Conservation (phyloP, 35 echinoderm and acorn worm species). For the Lytechinus pictus region DNA sequence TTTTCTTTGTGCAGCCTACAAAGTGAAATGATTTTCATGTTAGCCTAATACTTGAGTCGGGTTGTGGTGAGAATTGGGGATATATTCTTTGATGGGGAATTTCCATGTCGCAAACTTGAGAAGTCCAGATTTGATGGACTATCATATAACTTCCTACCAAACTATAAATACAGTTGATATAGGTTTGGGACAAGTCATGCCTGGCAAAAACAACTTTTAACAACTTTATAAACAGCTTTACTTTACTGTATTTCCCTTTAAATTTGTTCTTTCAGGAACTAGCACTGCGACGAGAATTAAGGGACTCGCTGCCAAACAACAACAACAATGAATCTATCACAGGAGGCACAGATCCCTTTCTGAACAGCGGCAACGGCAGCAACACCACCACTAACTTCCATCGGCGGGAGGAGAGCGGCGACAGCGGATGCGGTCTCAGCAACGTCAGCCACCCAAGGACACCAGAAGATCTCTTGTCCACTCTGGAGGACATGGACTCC, state of each 20-base stretch:
- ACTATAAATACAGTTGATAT: no score
- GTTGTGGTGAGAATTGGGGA: no score
- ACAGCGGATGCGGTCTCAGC: constrained; percentile 92
- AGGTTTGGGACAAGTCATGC: no score
- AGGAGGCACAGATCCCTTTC: constrained; percentile 77
- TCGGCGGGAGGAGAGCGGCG: constrained; percentile 81
- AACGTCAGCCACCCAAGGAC: constrained; percentile 93
- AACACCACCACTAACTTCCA: constrained; percentile 68
- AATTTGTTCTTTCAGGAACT: constrained; percentile 51
- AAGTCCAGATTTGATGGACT: no score
- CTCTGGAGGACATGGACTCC: constrained; percentile 93
- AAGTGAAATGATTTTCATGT: not conserved
- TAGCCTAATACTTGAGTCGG: not conserved
- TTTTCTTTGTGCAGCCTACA: not conserved
- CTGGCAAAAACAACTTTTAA: no score
- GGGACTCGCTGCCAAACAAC: constrained; percentile 47
- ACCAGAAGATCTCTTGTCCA: constrained; percentile 84
- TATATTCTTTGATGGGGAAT: no score
- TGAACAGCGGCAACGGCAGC: constrained; percentile 69
- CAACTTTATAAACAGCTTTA: not conserved
- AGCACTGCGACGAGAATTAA: constrained; percentile 37
- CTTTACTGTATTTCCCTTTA: not conserved
- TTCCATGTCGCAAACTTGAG: no score
- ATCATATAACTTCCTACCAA: no score
- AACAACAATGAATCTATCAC: constrained; percentile 52